These are phyloP conservation scores for Brenthis hecate DNA, from an alignment of 2,888 invertebrate genomes.

Conservation along the genomic window DNA sequence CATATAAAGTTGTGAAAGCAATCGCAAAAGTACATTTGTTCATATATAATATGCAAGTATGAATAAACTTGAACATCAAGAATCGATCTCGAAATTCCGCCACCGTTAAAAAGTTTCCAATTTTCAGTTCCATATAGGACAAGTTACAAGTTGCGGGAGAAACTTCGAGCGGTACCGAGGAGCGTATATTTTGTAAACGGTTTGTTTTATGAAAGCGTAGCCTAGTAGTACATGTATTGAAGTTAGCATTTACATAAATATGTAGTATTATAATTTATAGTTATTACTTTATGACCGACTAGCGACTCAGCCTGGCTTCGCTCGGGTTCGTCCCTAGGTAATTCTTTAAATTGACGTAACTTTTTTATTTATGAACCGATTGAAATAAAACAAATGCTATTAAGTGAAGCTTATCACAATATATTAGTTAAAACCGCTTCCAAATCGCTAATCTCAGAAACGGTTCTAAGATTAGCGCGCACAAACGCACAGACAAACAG, in stretches of 20 bases:
- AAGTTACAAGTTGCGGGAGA: conserved; percentile 25
- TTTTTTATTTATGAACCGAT: too few species aligned
- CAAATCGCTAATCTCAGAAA: too few species aligned
- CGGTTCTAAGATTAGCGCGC: too few species aligned
- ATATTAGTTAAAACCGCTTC: too few species aligned
- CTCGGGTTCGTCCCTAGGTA: too few species aligned
- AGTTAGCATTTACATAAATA: not conserved
- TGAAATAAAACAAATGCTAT: too few species aligned
- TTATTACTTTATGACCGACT: not conserved
- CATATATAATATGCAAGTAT: conserved; percentile 23
- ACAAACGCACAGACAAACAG: too few species aligned
- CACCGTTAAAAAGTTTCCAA: conserved; percentile 33
- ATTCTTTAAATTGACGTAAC: too few species aligned
- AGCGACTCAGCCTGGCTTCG: too few species aligned
- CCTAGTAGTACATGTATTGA: not conserved
- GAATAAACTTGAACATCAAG: conserved; percentile 35
- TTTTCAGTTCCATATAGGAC: conserved; percentile 36
- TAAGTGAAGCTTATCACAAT: too few species aligned
- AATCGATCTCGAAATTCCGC: conserved; percentile 33
- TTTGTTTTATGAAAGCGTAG: conserved; percentile 22
- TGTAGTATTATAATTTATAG: not conserved
- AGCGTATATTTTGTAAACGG: conserved; percentile 29
- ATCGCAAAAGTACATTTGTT: conserved; percentile 9
- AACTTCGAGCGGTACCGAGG: conserved; percentile 20
- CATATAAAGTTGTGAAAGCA: conserved; percentile 8